phyloP scores from a whole-genome alignment of 2,888 invertebrate species.

The Abrostola tripartita region DNA sequence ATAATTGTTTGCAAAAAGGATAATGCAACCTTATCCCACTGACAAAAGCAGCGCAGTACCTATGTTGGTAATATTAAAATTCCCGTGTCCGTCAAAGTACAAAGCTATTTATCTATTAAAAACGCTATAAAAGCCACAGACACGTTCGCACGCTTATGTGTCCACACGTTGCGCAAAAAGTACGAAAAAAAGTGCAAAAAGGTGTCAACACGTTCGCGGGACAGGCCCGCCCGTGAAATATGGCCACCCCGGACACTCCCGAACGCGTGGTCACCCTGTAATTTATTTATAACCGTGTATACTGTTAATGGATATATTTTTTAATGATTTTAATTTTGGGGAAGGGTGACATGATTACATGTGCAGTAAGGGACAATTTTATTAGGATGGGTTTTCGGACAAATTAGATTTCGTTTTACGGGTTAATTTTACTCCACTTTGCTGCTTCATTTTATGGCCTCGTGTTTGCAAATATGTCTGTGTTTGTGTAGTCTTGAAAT shows the following conservation, averaged over 20 bases:
- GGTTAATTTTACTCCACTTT: constrained; percentile 17
- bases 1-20: constrained; percentile 34
- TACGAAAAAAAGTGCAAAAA: constrained; percentile 65
- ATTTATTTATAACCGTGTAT: constrained; percentile 73
- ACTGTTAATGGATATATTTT: constrained; percentile 67
- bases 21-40: constrained; percentile 29
- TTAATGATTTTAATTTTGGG: constrained; percentile 65
- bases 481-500: not conserved
- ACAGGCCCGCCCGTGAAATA: constrained; percentile 73
- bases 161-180: constrained; percentile 64
- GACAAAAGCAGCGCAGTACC: constrained; percentile 38
- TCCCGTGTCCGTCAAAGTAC: constrained; percentile 64
- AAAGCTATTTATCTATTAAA: constrained; percentile 73
- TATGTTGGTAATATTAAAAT: constrained; percentile 61
- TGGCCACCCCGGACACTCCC: constrained; percentile 63
- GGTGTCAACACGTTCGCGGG: constrained; percentile 71
- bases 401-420: constrained; percentile 44
- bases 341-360: constrained; percentile 59
- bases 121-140: constrained; percentile 66
- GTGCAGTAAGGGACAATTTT: constrained; percentile 52
- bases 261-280: constrained; percentile 63
- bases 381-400: constrained; percentile 40
- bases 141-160: constrained; percentile 64
- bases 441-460: not conserved
- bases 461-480: not conserved